Base-by-base conservation (phyloP, 2,797 vertebrate species). In the Coreius guichenoti region DNA sequence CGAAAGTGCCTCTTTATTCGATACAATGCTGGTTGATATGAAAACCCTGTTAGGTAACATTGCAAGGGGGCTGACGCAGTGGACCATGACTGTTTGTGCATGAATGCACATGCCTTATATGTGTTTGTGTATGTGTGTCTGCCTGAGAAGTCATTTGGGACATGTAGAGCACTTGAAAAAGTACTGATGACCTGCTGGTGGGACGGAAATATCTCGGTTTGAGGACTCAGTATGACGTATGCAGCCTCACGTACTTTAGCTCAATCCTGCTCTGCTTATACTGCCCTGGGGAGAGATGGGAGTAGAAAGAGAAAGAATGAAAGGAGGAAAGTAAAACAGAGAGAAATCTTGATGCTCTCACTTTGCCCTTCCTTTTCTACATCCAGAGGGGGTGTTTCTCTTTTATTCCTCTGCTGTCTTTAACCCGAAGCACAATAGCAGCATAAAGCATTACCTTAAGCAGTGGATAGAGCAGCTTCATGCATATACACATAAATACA, bases 141-240 rank as follows among this genome's bases (percentile, higher is more conserved):
- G 80, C 49, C 67, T 90, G 88, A 81, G 33, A 76, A 91, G 90
- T 89, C 85, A 87, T 92, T 90, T 89, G 65, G 88, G 90, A 90
- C 91, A 92, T 88, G 89, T 87, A 83, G 89, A 77, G 33, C 74
- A 89, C 85, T 94, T 93, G 91, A 93, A 93, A 91, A 90, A 93
- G 92, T 83, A 90, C 89, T 90, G 87, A 92, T 86, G 90, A 91
- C 92, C 91, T 87, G 87, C 91, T 86, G 91, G 90, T 92, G 88
- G 92, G 91, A 92, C 91, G 90, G 90, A 92, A 93, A 93, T 78
- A 78, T 83, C 45, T 31, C 4, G 3, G 29, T 51, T 31, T 49
- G 61, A 49, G 61, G 78, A 80, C 43, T 80, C 43, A 31, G 75
- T 26, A 17, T 77, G 75, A 61, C 65, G 72, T 54, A 36, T 1